phyloP scores from a whole-genome alignment of 2,888 invertebrate genomes.

The Orthonevra nobilis region DNA sequence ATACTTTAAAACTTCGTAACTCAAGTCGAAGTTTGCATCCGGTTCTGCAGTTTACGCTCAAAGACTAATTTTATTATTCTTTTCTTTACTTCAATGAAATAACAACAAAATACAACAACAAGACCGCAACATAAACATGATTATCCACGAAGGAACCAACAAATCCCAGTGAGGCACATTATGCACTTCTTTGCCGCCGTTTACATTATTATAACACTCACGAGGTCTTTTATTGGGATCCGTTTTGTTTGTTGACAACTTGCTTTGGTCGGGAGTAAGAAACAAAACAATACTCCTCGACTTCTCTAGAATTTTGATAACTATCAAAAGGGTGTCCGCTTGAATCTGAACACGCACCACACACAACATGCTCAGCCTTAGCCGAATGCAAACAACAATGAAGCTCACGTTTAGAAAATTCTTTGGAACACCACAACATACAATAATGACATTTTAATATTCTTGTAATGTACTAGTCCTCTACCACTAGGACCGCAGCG shows the following conservation, averaged over 20 bases:
- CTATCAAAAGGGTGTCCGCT: conserved; percentile 31
- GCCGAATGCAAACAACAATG: conserved; percentile 8
- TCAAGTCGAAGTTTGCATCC: conserved; percentile 40
- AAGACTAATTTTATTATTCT: neutral
- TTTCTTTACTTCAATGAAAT: conserved; percentile 42
- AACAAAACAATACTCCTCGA: conserved; percentile 22
- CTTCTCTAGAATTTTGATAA: conserved; percentile 64
- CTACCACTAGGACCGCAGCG: conserved; percentile 14
- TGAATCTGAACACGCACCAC: conserved; percentile 33
- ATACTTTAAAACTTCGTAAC: too few species aligned
- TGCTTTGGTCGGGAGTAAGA: neutral
- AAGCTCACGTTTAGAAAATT: neutral
- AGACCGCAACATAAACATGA: conserved; percentile 47
- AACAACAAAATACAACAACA: conserved; percentile 37
- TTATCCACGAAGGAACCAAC: conserved; percentile 17
- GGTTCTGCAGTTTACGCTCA: neutral
- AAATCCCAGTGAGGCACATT: conserved; percentile 4
- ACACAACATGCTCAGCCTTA: neutral
- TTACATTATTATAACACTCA: conserved; percentile 23
- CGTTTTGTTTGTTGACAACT: conserved; percentile 51
- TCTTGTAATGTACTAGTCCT: conserved; percentile 38
- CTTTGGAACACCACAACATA: conserved; percentile 2
- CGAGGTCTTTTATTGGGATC: too few species aligned
- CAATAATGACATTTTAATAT: conserved; percentile 64
- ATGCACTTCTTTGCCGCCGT: conserved; percentile 35